Percentiles rank a stretch among this genome's conserved stretches.
These are phyloP conservation scores for Chloropsis cyanopogon DNA, from an alignment of 2,113 vertebrate genomes.

Conservation along the genomic window DNA sequence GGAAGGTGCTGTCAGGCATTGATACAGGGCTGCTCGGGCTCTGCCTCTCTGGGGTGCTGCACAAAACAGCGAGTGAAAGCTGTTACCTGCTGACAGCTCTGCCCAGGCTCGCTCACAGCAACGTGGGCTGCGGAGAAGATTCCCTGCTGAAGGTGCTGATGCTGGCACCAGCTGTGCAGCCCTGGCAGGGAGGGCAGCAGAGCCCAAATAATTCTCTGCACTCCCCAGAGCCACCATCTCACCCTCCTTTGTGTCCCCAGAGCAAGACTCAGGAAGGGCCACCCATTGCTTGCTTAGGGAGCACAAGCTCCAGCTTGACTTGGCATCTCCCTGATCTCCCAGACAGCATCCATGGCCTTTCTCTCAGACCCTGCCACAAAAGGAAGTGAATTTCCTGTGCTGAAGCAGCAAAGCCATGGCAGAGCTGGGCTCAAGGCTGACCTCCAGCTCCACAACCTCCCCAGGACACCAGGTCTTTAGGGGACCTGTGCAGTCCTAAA, in stretches of 20 bases:
- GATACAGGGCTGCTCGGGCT: background rate
- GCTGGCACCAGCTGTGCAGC: background rate
- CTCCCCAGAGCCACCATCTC: background rate
- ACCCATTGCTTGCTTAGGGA: background rate
- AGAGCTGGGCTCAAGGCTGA: background rate
- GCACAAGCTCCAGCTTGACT: background rate
- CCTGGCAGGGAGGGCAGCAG: background rate
- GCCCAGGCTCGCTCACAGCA: background rate
- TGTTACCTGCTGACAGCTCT: slow-evolving; percentile 5
- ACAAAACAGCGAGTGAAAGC: background rate
- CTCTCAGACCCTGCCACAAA: background rate
- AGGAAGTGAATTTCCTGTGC: fast-evolving
- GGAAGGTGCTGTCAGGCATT: slow-evolving; percentile 22
- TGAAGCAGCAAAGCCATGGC: background rate
- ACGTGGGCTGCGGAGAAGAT: fast-evolving
- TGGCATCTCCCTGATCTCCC: background rate
- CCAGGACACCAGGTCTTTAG: background rate
- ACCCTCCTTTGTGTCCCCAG: background rate
- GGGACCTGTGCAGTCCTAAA: background rate
- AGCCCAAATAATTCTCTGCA: background rate
- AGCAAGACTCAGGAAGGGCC: background rate
- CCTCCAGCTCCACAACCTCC: background rate
- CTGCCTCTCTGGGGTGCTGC: background rate
- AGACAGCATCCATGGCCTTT: fast-evolving
- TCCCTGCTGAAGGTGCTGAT: background rate